A percentile compares a stretch with the other conserved stretches of the same genome.
These are phyloP conservation scores for Rhabdornis inornatus DNA, from an alignment of 2,113 vertebrate genomes.

Conservation along the genomic window DNA sequence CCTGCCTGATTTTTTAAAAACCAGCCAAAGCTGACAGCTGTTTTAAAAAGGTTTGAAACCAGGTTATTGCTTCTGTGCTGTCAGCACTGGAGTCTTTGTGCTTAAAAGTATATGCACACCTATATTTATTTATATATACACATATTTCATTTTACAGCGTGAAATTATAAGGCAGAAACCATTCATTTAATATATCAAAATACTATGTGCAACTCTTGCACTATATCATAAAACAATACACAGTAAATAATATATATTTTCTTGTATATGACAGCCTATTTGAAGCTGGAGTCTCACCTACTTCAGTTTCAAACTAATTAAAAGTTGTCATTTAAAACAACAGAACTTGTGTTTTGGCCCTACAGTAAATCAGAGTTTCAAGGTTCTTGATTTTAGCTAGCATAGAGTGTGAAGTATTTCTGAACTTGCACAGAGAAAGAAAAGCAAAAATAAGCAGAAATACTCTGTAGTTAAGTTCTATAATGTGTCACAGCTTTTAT, in stretches of 20 bases:
- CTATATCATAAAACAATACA: neutral
- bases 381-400: neutral
- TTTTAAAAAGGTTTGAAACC: neutral
- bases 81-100: neutral
- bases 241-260: neutral
- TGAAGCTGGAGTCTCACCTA: neutral
- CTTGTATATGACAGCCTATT: neutral
- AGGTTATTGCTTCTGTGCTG: neutral
- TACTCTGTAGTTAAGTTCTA: neutral
- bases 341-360: neutral
- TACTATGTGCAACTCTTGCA: neutral
- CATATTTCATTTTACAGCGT: neutral
- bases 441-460: neutral
- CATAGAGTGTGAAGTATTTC: neutral
- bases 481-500: neutral
- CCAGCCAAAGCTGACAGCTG: neutral
- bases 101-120: neutral
- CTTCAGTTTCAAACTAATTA: constrained; percentile 7
- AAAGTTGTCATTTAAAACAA: neutral
- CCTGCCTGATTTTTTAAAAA: neutral
- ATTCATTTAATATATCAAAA: neutral
- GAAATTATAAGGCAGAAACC: neutral
- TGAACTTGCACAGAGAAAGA: neutral
- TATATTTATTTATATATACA: neutral
- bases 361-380: neutral